Evolutionary conservation across 2,888 invertebrate genomes (phyloP), one percentile per base, ranked within the genome.

Genomic region (Mongoloraphidia duomilia): DNA sequence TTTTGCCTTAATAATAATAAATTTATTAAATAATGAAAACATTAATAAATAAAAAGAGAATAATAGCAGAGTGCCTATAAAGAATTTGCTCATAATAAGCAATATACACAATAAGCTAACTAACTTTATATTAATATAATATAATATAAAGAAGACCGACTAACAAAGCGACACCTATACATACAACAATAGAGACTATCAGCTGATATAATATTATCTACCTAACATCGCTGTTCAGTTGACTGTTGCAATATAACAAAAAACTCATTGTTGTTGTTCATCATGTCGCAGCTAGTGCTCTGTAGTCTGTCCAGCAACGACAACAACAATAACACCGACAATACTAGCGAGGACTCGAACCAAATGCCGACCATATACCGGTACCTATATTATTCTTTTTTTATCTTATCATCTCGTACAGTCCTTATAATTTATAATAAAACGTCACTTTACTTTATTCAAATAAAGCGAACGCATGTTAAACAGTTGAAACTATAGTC

Each of bases 361-460:
- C 82, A 85, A 67, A 82, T 86, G 70, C 82, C 83, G 59, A 87
- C 88, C 60, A 88, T 89, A 71, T 89, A 89, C 79, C 85, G 89
- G 89, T 88, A 83, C 46, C 26, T 26, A 26, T 3, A 17, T 17
- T 17, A 4, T 17, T 17, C 17, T 26, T 6, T 26, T 26, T 6
- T 26, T 26, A 26, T 26, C 6, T 26, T 26, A 26, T 26, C 6
- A 26, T 26, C 26, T 26, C 6, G 26, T 6, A 26, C 26, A 26
- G 26, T n/a, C n/a, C 26, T 26, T 2, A n/a, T n/a, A n/a, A n/a
- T n/a, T 17, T 26, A 26, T 26, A 6, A 26, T 26, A 26, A 26
- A 2, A 26, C 6, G 26, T 26, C 26, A 26, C 26, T 26, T 26
- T 26, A 6, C 26, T 6, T 26, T 26, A 26, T 3, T 26, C 26